Evolutionary conservation across 2,113 vertebrate genomes (phyloP).

Genomic region (Rhea pennata): DNA sequence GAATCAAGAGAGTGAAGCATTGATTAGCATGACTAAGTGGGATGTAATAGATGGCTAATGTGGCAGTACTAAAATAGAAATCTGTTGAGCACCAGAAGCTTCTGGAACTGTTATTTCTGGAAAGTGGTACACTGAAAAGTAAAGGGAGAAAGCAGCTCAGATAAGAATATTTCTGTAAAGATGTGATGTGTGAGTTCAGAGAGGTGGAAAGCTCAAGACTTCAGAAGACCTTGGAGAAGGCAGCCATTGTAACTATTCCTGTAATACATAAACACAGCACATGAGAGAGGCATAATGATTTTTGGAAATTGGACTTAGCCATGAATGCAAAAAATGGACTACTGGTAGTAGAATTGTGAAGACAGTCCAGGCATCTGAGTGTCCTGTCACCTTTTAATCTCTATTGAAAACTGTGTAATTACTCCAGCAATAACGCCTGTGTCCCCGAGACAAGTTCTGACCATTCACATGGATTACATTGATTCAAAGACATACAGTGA

Average conservation of each 20-base stretch:
- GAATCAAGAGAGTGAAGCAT: background rate
- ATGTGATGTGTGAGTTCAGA: background rate
- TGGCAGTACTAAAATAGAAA: background rate
- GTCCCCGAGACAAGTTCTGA: background rate
- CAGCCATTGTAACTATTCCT: background rate
- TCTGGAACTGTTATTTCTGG: background rate
- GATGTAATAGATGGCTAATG: fast-evolving
- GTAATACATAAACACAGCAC: background rate
- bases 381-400: background rate
- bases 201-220: background rate
- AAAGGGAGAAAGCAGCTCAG: background rate
- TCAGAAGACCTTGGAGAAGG: background rate
- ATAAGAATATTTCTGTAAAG: background rate
- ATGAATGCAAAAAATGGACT: background rate
- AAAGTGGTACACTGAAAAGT: background rate
- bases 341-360: background rate
- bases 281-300: background rate
- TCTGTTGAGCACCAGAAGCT: background rate
- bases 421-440: background rate
- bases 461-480: background rate
- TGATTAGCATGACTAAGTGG: fast-evolving
- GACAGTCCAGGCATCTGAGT: background rate
- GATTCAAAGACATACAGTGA: background rate
- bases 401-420: background rate
- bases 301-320: background rate